phyloP scores from a whole-genome alignment of 2,888 invertebrate species.

The Celastrina argiolus region DNA sequence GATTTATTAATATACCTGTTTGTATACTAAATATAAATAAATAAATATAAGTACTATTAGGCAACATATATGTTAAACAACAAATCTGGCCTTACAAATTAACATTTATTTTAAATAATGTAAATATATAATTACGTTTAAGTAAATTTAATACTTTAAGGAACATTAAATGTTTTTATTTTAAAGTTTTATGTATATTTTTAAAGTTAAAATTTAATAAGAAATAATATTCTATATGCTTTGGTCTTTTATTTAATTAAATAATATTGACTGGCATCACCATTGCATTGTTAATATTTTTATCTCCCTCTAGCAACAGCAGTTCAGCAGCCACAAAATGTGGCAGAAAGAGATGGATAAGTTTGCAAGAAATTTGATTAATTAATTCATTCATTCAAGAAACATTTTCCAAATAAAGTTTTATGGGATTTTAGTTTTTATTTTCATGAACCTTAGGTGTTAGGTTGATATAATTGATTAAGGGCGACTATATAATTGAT shows the following conservation, averaged over 20 bases:
- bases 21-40: no score
- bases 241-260: constrained; percentile 14
- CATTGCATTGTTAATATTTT: background rate
- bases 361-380: background rate
- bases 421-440: background rate
- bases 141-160: constrained; percentile 16
- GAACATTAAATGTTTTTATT: constrained; percentile 3
- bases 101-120: constrained; percentile 8
- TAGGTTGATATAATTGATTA: constrained; percentile 4
- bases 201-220: background rate
- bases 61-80: background rate
- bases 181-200: constrained; percentile 10
- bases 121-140: constrained; percentile 18
- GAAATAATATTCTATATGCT: background rate
- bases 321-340: background rate
- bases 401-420: background rate
- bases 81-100: background rate
- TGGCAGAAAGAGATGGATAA: background rate
- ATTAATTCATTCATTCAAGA: background rate
- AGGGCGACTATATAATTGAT: background rate
- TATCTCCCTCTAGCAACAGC: background rate
- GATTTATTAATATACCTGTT: no score
- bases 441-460: background rate
- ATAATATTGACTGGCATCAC: background rate
- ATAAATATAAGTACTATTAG: background rate